Evolutionary conservation across 2,113 vertebrate species (phyloP).

Genomic region (Panthera tigris): DNA sequence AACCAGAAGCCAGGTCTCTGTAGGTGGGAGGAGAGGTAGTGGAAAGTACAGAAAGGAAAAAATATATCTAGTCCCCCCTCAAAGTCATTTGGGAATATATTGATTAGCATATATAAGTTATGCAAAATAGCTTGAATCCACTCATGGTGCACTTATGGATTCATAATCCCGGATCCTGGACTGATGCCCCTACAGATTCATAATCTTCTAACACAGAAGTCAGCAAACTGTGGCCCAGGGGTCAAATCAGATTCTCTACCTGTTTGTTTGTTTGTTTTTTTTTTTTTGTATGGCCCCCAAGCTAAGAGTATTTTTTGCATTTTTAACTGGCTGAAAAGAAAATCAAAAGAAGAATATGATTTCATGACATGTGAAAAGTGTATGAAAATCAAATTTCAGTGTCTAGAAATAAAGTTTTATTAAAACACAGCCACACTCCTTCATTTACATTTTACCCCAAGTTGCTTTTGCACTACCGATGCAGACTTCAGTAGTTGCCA

Average conservation of each 20-base stretch:
- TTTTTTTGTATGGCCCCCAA: background rate
- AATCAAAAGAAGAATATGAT: background rate
- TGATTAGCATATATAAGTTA: background rate
- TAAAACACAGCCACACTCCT: background rate
- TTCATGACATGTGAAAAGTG: background rate
- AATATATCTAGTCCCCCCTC: background rate
- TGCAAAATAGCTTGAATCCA: background rate
- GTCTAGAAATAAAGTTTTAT: background rate
- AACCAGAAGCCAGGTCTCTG: background rate
- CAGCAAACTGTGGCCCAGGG: background rate
- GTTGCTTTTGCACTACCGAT: background rate
- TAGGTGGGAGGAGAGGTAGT: background rate
- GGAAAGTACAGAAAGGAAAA: background rate
- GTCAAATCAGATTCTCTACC: background rate
- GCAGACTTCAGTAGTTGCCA: background rate
- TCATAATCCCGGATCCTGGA: background rate
- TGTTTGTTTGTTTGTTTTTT: background rate
- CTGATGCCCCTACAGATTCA: background rate
- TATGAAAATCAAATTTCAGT: background rate
- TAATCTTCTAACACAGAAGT: background rate
- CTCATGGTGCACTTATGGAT: background rate
- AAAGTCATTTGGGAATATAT: background rate
- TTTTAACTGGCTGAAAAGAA: constrained; percentile 28
- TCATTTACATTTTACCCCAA: background rate
- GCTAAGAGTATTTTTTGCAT: background rate